Percentiles rank a stretch among this genome's conserved stretches.
Evolutionary conservation across 37 sponge, comb jelly and placozoan species (phyloP).

Genomic region (Ephydatia muelleri): DNA sequence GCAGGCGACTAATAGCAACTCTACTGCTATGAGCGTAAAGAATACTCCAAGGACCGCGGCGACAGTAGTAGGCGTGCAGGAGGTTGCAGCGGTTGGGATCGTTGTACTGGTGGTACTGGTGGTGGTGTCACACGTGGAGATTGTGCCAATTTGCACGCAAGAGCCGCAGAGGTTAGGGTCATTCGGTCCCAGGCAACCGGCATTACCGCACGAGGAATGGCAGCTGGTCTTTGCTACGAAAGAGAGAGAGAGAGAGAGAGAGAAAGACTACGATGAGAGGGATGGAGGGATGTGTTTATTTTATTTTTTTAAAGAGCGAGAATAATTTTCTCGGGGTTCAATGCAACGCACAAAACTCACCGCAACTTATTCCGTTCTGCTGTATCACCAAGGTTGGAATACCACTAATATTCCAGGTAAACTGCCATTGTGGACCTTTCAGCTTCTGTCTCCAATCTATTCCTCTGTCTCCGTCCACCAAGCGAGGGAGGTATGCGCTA

Average conservation of each 20-base stretch:
- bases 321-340: too few species aligned
- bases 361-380: conserved; percentile 60
- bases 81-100: conserved; percentile 29
- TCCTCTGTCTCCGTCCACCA: conserved; percentile 52
- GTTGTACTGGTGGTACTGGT: conserved; percentile 20
- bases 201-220: conserved; percentile 30
- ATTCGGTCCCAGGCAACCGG: conserved; percentile 51
- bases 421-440: conserved; percentile 40
- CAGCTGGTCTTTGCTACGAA: conserved; percentile 30
- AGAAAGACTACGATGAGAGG: too few species aligned
- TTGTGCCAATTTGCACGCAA: not conserved
- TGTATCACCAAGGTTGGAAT: conserved; percentile 64
- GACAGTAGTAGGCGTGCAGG: not conserved
- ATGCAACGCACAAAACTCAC: conserved; percentile 33
- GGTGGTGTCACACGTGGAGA: conserved; percentile 10
- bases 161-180: conserved; percentile 36
- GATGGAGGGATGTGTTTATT: not conserved
- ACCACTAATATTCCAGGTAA: conserved; percentile 38
- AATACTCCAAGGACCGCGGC: conserved; percentile 34
- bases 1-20: conserved; percentile 24
- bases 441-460: conserved; percentile 72
- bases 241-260: not conserved
- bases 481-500: conserved; percentile 1
- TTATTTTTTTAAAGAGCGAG: too few species aligned
- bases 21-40: conserved; percentile 13